Percentiles rank a stretch among this genome's conserved stretches.
phyloP scores from a whole-genome alignment of 2,113 vertebrate genomes.

The Larimichthys polyactis region DNA sequence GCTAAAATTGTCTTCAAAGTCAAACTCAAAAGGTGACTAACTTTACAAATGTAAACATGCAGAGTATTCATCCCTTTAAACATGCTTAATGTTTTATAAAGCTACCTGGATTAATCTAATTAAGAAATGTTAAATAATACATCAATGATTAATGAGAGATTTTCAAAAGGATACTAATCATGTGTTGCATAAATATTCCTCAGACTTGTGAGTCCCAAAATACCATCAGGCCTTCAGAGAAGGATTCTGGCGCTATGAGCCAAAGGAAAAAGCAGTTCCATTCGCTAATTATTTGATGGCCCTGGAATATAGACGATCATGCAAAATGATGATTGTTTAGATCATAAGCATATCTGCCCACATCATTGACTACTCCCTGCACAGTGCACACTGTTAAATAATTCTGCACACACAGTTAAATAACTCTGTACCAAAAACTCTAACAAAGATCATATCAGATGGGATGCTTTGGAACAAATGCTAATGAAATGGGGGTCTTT shows the following conservation, averaged over 20 bases:
- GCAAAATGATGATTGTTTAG: slow-evolving; percentile 23
- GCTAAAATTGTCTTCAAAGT: not conserved
- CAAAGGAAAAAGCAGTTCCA: not conserved
- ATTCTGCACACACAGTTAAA: slow-evolving; percentile 45
- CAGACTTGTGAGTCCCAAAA: not conserved
- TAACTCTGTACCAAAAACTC: slow-evolving; percentile 29
- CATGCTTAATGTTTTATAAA: not conserved
- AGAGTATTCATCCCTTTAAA: not conserved
- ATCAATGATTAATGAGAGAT: not conserved
- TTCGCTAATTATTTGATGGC: not conserved
- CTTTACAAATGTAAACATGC: not conserved
- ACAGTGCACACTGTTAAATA: slow-evolving; percentile 23
- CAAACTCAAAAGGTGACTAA: too few relatives aligned
- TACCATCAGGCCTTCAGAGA: not conserved
- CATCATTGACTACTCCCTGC: slow-evolving; percentile 15
- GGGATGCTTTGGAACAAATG: slow-evolving; percentile 41
- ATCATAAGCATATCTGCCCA: slow-evolving; percentile 25
- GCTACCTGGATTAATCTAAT: not conserved
- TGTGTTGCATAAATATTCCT: not conserved
- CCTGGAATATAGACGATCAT: slow-evolving; percentile 13
- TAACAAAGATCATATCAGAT: slow-evolving; percentile 46
- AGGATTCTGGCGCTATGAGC: not conserved
- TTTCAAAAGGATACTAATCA: not conserved
- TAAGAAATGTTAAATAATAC: not conserved
- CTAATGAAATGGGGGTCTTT: slow-evolving; percentile 53